Evolutionary conservation across 1,140 invertebrate species (phyloP).

Genomic region (Drosophila tristis): DNA sequence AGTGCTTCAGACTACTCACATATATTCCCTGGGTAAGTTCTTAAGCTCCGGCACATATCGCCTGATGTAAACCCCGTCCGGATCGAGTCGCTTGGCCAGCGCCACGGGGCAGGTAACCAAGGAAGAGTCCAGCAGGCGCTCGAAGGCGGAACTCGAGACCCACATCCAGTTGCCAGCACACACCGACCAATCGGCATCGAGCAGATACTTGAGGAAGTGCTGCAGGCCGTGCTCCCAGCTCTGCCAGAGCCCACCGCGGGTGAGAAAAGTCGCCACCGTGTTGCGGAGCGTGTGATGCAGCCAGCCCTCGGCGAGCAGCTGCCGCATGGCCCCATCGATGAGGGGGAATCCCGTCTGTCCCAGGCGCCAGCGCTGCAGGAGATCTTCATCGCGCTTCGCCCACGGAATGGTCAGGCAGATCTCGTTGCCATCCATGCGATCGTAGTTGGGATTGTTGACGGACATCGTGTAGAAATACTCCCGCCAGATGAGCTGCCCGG

Average conservation of each 20-base stretch:
- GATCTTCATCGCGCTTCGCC: constrained; percentile 85
- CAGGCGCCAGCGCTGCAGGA: constrained; percentile 87
- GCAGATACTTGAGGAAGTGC: constrained; percentile 88
- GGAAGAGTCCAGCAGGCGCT: constrained; percentile 87
- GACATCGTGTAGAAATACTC: constrained; percentile 92
- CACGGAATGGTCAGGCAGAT: constrained; percentile 91
- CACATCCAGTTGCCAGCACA: constrained; percentile 93
- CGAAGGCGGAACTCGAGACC: constrained; percentile 91
- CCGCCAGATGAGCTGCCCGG: constrained; percentile 90
- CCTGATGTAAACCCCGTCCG: constrained; percentile 88
- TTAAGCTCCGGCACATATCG: constrained; percentile 89
- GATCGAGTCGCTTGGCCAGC: constrained; percentile 89
- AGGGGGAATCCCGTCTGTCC: constrained; percentile 91
- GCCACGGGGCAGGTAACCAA: constrained; percentile 88
- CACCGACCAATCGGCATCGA: constrained; percentile 91
- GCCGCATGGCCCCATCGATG: constrained; percentile 91
- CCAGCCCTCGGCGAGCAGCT: constrained; percentile 87
- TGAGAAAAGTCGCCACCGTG: constrained; percentile 90
- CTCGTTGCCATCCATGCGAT: constrained; percentile 89
- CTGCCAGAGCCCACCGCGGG: constrained; percentile 90
- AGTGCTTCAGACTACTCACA: constrained; percentile 84
- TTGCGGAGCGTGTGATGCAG: constrained; percentile 90
- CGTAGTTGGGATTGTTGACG: constrained; percentile 88
- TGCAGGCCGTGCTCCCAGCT: constrained; percentile 89
- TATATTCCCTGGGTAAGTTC: constrained; percentile 88